Conservation (phyloP, 2,888 invertebrate genomes). For the Pimpla rufipes region DNA sequence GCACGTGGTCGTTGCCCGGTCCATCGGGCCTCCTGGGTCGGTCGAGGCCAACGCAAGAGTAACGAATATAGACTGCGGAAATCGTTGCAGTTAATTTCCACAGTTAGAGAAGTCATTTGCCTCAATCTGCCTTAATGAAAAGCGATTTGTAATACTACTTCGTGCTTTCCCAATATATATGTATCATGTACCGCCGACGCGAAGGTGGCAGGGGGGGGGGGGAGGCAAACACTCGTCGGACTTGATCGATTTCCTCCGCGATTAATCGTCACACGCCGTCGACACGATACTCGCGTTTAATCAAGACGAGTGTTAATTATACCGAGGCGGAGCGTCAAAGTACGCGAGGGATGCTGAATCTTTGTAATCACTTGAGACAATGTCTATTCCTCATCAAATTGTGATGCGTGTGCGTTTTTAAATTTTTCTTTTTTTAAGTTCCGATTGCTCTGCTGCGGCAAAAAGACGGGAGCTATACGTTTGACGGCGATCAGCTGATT, state of each 20-base stretch:
- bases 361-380: conserved; percentile 57
- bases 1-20: conserved; percentile 25
- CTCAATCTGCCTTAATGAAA: conserved; percentile 68
- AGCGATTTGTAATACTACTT: conserved; percentile 62
- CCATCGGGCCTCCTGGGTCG: background rate
- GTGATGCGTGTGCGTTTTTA: conserved; percentile 20
- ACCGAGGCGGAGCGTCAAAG: conserved; percentile 2
- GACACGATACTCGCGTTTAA: conserved; percentile 59
- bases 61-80: conserved; percentile 58
- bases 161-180: background rate
- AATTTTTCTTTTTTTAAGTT: background rate
- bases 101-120: conserved; percentile 57
- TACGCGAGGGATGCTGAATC: conserved; percentile 39
- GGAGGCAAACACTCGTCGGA: conserved; percentile 54
- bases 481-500: no score
- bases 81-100: conserved; percentile 60
- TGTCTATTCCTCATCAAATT: conserved; percentile 50
- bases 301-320: conserved; percentile 67
- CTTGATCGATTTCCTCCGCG: conserved; percentile 60
- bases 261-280: conserved; percentile 53
- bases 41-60: background rate
- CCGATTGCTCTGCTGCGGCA: no score
- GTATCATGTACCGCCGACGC: no score
- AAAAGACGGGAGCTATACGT: no score
- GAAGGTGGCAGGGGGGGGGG: no score